Evolutionary conservation across 2,113 vertebrate species (phyloP).

Genomic region (Microcebus murinus): DNA sequence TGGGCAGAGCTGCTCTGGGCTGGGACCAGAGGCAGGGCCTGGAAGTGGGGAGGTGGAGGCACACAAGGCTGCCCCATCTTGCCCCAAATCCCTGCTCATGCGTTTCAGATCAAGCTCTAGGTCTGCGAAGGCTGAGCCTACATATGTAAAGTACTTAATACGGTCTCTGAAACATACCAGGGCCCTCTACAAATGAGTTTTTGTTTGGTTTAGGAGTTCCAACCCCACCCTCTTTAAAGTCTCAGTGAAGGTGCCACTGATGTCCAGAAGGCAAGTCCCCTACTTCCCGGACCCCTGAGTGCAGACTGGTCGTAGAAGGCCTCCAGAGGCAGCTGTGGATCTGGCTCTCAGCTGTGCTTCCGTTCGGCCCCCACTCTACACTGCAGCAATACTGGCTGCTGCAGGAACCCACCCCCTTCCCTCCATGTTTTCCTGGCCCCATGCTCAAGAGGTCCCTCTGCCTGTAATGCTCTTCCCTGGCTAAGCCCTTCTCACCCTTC

Average conservation of each 20-base stretch:
- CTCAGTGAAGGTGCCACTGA: background rate
- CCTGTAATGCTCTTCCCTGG: background rate
- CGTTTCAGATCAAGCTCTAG: background rate
- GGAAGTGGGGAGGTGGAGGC: background rate
- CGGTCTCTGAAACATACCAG: background rate
- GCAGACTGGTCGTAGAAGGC: background rate
- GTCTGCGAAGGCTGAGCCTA: background rate
- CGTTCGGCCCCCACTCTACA: background rate
- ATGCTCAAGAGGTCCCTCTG: background rate
- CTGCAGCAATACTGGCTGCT: rapidly evolving
- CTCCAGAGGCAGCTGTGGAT: background rate
- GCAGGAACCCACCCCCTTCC: background rate
- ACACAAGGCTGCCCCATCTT: background rate
- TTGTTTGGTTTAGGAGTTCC: background rate
- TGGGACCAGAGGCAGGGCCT: background rate
- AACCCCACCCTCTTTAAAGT: background rate
- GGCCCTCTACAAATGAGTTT: background rate
- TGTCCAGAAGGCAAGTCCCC: background rate
- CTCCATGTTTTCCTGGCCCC: background rate
- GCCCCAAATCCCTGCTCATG: too few relatives aligned
- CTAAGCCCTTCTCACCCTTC: background rate
- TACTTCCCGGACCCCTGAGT: rapidly evolving
- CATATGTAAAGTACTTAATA: rapidly evolving
- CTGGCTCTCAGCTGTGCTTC: background rate
- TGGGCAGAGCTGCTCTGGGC: background rate